Evolutionary conservation across 2,797 vertebrate genomes (phyloP).

Genomic region (Hemitrygon akajei): DNA sequence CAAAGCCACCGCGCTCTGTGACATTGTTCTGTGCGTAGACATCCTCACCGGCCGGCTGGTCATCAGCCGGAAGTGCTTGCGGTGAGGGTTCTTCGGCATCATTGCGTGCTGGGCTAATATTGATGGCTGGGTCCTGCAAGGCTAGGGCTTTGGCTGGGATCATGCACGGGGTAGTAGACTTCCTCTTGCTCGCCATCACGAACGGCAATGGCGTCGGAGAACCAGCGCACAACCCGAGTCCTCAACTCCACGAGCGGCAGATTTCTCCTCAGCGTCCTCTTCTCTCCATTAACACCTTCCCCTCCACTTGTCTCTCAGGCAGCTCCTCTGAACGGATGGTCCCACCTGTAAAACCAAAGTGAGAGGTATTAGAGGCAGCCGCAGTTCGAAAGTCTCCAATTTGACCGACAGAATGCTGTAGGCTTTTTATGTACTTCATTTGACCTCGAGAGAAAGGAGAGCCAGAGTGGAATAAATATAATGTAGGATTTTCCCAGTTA

Average conservation of each 20-base stretch:
- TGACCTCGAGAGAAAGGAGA: neutral
- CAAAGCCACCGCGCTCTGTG: conserved; percentile 63
- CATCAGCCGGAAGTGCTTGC: conserved; percentile 51
- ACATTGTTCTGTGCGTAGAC: conserved; percentile 41
- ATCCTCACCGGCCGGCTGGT: conserved; percentile 40
- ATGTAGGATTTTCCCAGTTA: neutral
- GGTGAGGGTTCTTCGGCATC: conserved; percentile 52
- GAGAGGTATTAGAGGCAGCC: neutral
- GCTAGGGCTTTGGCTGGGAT: conserved; percentile 79
- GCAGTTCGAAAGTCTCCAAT: neutral
- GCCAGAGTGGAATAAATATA: neutral
- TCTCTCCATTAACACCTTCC: neutral
- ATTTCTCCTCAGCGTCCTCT: neutral
- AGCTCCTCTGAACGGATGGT: too few species aligned
- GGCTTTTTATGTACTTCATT: too few species aligned
- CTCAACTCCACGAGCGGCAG: neutral
- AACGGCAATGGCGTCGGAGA: neutral
- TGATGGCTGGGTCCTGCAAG: conserved; percentile 53
- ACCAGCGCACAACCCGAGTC: neutral
- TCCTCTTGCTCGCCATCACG: conserved; percentile 94
- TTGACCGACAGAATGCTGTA: too few species aligned
- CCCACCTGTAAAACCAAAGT: neutral
- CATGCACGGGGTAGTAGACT: conserved; percentile 96
- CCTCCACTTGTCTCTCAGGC: neutral
- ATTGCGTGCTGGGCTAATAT: conserved; percentile 56